These are phyloP conservation scores for Mirza zaza DNA, from an alignment of 2,113 vertebrate species.

Conservation along the genomic window DNA sequence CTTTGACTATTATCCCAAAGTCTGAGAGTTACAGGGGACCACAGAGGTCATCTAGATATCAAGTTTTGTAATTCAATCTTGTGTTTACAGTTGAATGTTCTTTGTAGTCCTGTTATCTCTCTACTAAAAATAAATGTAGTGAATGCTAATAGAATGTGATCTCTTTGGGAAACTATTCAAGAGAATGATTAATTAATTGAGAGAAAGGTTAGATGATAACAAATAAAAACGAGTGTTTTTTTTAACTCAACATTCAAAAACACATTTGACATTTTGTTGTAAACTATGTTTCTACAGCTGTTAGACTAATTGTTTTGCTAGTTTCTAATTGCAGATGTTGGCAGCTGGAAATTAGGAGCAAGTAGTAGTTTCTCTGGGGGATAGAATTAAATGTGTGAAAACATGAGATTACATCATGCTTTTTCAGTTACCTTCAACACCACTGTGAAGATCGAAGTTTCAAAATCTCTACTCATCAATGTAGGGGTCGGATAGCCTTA, in stretches of 20 bases:
- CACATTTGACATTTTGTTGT: constrained; percentile 78
- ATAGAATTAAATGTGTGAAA: constrained; percentile 81
- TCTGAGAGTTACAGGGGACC: background rate
- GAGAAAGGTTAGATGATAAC: constrained; percentile 56
- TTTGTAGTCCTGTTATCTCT: constrained; percentile 68
- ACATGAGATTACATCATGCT: constrained; percentile 76
- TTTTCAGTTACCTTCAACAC: background rate
- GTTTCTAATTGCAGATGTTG: constrained; percentile 82
- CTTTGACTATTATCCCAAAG: constrained; percentile 38
- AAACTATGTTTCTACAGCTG: constrained; percentile 79
- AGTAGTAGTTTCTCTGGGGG: constrained; percentile 76
- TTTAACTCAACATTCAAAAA: constrained; percentile 64
- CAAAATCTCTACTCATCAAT: constrained; percentile 17
- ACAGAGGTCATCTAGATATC: background rate
- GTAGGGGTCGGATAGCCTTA: background rate
- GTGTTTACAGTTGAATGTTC: constrained; percentile 62
- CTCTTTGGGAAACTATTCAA: constrained; percentile 66
- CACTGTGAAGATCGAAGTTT: background rate
- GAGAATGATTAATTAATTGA: constrained; percentile 77
- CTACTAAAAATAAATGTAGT: constrained; percentile 57
- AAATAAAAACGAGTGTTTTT: constrained; percentile 51
- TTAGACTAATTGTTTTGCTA: constrained; percentile 75
- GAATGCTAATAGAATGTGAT: constrained; percentile 57
- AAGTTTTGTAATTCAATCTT: constrained; percentile 57
- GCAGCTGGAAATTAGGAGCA: constrained; percentile 80